These are phyloP conservation scores for Morone saxatilis DNA, from an alignment of 2,113 vertebrate genomes.

Conservation along the genomic window DNA sequence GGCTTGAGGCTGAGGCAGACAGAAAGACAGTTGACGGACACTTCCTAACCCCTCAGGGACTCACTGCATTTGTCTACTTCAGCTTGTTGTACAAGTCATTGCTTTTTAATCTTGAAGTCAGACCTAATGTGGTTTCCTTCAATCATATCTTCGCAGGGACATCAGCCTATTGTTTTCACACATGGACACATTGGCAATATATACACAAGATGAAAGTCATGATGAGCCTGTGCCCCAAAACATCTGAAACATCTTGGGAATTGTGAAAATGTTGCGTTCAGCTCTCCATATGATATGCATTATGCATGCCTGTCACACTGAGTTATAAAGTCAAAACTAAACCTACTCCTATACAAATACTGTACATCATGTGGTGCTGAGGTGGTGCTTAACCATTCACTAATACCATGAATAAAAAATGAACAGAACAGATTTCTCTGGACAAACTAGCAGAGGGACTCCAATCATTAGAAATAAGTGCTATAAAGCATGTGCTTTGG, in stretches of 20 bases:
- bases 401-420: conserved; percentile 35
- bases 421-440: neutral
- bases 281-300: neutral
- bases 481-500: neutral
- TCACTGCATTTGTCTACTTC: conserved; percentile 61
- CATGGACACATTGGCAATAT: neutral
- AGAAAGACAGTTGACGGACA: conserved; percentile 73
- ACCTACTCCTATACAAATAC: neutral
- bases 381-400: neutral
- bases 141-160: conserved; percentile 16
- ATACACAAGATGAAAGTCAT: neutral
- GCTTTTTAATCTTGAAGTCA: conserved; percentile 66
- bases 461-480: neutral
- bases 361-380: neutral
- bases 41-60: conserved; percentile 63
- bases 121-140: conserved; percentile 40
- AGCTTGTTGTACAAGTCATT: conserved; percentile 66
- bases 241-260: neutral
- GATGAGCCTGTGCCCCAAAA: neutral
- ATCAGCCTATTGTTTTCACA: conserved; percentile 8
- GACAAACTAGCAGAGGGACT: conserved; percentile 1
- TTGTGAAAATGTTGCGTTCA: neutral
- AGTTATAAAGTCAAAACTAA: conserved; percentile 6
- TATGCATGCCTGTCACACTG: neutral
- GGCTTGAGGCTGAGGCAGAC: conserved; percentile 52